Conservation (phyloP, 2,797 vertebrate species). For the Melanotaenia trifasciata region DNA sequence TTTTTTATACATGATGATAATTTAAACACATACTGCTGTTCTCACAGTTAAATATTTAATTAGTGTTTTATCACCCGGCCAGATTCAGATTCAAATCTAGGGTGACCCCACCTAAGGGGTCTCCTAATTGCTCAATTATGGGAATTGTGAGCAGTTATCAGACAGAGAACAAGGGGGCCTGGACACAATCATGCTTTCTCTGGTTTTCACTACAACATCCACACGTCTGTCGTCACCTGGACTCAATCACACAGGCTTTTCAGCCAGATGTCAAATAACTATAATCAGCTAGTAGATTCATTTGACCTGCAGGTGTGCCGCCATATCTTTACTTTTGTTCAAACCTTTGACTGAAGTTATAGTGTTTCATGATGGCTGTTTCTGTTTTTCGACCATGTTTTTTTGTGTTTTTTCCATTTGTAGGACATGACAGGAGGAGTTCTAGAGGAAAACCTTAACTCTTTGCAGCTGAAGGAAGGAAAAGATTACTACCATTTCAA, state of each 20-base stretch:
- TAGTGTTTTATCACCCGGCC: slow-evolving; percentile 44
- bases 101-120: slow-evolving; percentile 51
- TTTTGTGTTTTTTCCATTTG: slow-evolving; percentile 15
- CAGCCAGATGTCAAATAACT: slow-evolving; percentile 42
- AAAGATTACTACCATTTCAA: slow-evolving; percentile 80
- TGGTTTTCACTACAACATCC: slow-evolving; percentile 2
- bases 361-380: neutral
- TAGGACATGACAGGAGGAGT: slow-evolving; percentile 92
- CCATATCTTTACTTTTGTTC: neutral
- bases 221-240: slow-evolving; percentile 55
- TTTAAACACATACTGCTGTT: neutral
- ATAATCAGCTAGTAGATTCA: slow-evolving; percentile 29
- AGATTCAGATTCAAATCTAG: slow-evolving; percentile 52
- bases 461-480: slow-evolving; percentile 85
- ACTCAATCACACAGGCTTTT: slow-evolving; percentile 49
- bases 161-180: slow-evolving; percentile 52
- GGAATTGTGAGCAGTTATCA: slow-evolving; percentile 68
- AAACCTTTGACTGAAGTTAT: neutral
- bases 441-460: slow-evolving; percentile 89
- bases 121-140: slow-evolving; percentile 79
- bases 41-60: slow-evolving; percentile 18
- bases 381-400: neutral
- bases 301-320: slow-evolving; percentile 6
- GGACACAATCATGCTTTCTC: slow-evolving; percentile 55
- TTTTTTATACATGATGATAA: neutral